Evolutionary conservation across 2,113 vertebrate genomes (phyloP).

Genomic region (Macquaria ambigua): DNA sequence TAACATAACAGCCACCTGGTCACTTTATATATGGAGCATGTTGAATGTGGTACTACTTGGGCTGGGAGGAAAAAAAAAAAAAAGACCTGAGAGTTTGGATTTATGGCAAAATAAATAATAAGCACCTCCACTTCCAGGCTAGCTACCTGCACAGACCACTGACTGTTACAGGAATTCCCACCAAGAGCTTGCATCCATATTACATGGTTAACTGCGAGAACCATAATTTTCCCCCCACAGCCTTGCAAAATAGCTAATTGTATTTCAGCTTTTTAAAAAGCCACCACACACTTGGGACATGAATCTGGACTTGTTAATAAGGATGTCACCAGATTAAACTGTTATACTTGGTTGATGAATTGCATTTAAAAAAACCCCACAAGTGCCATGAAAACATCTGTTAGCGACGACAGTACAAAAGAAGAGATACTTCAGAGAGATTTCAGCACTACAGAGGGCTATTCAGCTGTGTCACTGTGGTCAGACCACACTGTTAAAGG

Average conservation of each 20-base stretch:
- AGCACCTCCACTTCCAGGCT: no score
- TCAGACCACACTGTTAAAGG: slow-evolving; percentile 35
- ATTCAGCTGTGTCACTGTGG: slow-evolving; percentile 56
- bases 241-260: background rate
- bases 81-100: background rate
- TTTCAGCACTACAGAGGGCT: slow-evolving; percentile 24
- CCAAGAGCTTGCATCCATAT: background rate
- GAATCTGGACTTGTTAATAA: background rate
- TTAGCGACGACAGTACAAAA: background rate
- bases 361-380: background rate
- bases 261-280: background rate
- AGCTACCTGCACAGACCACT: background rate
- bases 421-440: background rate
- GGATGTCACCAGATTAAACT: background rate
- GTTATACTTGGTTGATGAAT: background rate
- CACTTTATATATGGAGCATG: background rate
- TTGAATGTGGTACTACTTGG: background rate
- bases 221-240: no score
- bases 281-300: background rate
- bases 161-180: background rate
- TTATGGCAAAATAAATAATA: background rate
- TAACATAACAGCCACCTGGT: background rate
- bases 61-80: background rate
- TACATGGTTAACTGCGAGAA: background rate
- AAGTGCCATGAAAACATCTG: background rate